phyloP scores from a whole-genome alignment of 2,113 vertebrate species.

The Galemys pyrenaicus region DNA sequence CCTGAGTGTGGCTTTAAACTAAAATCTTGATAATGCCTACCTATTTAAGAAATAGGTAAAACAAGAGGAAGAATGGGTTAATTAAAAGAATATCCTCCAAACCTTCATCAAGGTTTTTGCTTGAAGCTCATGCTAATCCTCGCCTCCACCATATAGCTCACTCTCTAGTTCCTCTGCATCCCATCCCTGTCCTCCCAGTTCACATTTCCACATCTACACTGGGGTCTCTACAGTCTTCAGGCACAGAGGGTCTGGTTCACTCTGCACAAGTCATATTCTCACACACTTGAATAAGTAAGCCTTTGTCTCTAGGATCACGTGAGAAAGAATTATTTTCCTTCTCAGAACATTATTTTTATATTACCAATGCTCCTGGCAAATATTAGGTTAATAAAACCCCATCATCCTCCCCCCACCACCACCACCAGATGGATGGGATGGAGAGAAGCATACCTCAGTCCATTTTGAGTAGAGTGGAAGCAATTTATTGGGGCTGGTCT shows the following conservation, averaged over 20 bases:
- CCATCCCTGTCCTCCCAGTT: background rate
- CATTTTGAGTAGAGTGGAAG: background rate
- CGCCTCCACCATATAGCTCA: fast-evolving
- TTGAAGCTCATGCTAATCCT: background rate
- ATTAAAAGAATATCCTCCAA: background rate
- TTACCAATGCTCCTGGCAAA: background rate
- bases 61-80: background rate
- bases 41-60: background rate
- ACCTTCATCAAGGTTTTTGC: background rate
- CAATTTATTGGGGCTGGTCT: background rate
- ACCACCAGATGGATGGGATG: background rate
- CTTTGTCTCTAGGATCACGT: background rate
- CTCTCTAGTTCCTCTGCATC: background rate
- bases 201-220: fast-evolving
- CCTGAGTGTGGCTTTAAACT: background rate
- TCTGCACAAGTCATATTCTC: background rate
- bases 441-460: background rate
- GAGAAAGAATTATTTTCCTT: conserved; percentile 17
- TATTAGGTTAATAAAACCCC: background rate
- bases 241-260: background rate
- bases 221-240: background rate
- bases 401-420: background rate
- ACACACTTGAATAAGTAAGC: background rate
- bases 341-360: background rate
- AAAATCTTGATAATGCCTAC: background rate